A percentile compares a stretch with the other conserved stretches of the same genome.
Evolutionary conservation across 2,113 vertebrate genomes (phyloP).

Genomic region (Phodopus roborovskii): DNA sequence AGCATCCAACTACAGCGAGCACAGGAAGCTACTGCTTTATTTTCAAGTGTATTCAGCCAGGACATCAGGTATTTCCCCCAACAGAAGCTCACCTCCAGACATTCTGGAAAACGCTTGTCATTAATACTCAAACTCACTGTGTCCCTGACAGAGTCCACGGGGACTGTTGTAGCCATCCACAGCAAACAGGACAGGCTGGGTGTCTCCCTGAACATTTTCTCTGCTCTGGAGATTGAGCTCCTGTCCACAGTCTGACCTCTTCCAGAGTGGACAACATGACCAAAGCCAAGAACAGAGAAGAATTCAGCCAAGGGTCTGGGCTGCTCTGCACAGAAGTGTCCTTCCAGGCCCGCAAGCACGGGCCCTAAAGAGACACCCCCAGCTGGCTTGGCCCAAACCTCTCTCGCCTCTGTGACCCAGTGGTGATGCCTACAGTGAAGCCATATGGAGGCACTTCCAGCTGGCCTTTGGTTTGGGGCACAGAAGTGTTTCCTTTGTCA

Average conservation of each 20-base stretch:
- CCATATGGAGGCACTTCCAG: fast-evolving
- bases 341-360: background rate
- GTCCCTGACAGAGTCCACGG: too few species aligned
- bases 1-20: background rate
- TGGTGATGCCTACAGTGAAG: background rate
- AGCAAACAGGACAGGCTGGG: background rate
- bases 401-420: background rate
- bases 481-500: background rate
- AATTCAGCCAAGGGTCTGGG: background rate
- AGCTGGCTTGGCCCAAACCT: background rate
- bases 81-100: background rate
- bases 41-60: background rate
- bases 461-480: background rate
- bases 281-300: background rate
- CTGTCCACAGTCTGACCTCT: background rate
- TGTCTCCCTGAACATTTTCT: background rate
- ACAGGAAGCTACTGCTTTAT: background rate
- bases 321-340: background rate
- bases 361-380: background rate
- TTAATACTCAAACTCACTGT: background rate
- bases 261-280: too few species aligned
- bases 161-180: background rate
- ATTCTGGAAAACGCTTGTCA: background rate
- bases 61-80: background rate
- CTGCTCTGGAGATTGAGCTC: background rate